phyloP scores from a whole-genome alignment of 2,888 invertebrate species.

The Coenonympha glycerion region DNA sequence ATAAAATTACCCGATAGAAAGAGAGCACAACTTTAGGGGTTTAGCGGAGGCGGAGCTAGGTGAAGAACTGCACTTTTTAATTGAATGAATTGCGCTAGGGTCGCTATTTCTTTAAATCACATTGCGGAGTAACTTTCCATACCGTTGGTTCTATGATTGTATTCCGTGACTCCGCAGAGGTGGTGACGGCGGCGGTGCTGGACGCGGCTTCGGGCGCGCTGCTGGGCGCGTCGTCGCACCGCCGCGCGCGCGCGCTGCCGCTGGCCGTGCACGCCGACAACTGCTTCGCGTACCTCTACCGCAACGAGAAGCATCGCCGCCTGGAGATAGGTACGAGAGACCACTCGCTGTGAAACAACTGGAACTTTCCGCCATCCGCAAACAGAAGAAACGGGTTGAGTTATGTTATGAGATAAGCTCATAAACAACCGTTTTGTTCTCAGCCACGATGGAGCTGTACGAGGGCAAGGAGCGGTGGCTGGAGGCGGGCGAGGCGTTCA shows the following conservation, averaged over 20 bases:
- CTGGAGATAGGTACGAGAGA: constrained; percentile 84
- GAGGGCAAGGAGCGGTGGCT: constrained; percentile 86
- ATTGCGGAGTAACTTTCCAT: no score
- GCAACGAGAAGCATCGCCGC: constrained; percentile 94
- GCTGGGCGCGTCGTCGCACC: constrained; percentile 88
- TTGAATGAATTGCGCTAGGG: no score
- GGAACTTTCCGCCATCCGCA: no score
- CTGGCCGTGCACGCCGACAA: constrained; percentile 94
- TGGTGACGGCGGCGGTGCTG: constrained; percentile 88
- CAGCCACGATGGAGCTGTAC: constrained; percentile 93
- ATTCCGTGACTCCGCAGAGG: constrained; percentile 78
- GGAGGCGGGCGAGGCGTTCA: constrained; percentile 77
- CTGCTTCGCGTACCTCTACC: constrained; percentile 95
- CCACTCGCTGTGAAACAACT: neutral
- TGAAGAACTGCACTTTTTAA: no score
- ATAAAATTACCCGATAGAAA: no score
- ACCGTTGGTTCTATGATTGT: no score
- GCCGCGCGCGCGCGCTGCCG: constrained; percentile 88
- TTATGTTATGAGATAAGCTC: no score
- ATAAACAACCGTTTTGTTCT: no score
- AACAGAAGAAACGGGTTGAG: no score
- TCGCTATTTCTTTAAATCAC: no score
- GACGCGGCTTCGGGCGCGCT: constrained; percentile 94
- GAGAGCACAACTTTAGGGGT: no score
- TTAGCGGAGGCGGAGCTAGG: no score